phyloP scores from a whole-genome alignment of 2,888 invertebrate genomes.

The Eledona agricola region DNA sequence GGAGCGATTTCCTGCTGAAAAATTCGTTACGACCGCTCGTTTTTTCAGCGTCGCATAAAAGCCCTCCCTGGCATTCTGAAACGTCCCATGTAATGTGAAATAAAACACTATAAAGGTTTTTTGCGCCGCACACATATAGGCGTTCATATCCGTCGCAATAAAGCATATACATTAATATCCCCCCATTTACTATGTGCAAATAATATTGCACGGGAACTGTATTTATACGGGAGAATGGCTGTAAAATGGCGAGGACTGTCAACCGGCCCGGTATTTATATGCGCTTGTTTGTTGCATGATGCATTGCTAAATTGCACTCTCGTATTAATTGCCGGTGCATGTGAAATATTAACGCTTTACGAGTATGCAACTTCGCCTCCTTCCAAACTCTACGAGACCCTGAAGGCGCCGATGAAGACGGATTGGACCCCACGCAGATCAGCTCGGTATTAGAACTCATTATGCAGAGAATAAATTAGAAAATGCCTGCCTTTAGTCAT shows the following conservation, averaged over 20 bases:
- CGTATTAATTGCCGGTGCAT: conserved; percentile 35
- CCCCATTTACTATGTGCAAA: conserved; percentile 38
- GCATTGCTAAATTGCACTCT: conserved; percentile 35
- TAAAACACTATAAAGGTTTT: conserved; percentile 35
- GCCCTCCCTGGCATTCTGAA: conserved; percentile 28
- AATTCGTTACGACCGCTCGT: conserved; percentile 21
- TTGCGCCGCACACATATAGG: conserved; percentile 22
- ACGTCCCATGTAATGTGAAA: conserved; percentile 30
- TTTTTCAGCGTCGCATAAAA: conserved; percentile 24
- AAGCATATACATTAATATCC: conserved; percentile 38
- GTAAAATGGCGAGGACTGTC: conserved; percentile 35
- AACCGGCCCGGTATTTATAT: conserved; percentile 32
- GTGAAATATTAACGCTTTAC: conserved; percentile 21
- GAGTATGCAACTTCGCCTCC: no score
- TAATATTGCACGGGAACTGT: conserved; percentile 37
- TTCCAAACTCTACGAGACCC: no score
- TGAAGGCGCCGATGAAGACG: conserved; percentile 49
- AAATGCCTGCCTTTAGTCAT: conserved; percentile 52
- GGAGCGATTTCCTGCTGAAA: conserved; percentile 26
- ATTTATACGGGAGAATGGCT: conserved; percentile 36
- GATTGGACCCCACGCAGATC: conserved; percentile 53
- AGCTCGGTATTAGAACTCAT: conserved; percentile 55
- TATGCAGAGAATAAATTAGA: conserved; percentile 56
- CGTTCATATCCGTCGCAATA: conserved; percentile 35
- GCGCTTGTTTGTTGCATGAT: conserved; percentile 33